Conservation (phyloP, 2,888 invertebrate species). For the Pollenia griseotomentosa region DNA sequence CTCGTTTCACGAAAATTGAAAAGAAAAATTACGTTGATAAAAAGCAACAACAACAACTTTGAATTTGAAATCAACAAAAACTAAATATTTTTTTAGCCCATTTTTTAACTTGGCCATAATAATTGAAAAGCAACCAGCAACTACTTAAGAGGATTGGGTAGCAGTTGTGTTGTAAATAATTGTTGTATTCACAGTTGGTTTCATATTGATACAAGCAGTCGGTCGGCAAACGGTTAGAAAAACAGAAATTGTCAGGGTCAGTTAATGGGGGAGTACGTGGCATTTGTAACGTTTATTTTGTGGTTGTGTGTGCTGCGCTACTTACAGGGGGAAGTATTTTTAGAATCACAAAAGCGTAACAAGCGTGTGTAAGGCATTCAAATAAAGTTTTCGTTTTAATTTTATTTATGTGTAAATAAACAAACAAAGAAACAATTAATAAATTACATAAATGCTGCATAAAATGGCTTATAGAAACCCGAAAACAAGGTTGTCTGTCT, state of each 20-base stretch:
- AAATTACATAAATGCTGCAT: slow-evolving; percentile 14
- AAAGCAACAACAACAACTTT: neutral
- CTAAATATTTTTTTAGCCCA: slow-evolving; percentile 1
- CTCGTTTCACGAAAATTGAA: neutral
- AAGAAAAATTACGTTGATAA: neutral
- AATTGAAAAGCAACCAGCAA: neutral
- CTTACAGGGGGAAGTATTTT: slow-evolving; percentile 27
- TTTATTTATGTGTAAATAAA: neutral
- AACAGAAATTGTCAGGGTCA: slow-evolving; percentile 59
- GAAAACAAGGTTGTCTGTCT: neutral
- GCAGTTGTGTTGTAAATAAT: neutral
- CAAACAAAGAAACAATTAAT: neutral
- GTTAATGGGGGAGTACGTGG: slow-evolving; percentile 23
- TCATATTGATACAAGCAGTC: neutral
- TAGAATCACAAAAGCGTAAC: slow-evolving; percentile 65
- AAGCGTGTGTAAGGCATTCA: slow-evolving; percentile 45
- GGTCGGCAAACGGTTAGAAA: neutral
- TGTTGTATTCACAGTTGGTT: slow-evolving; percentile 1
- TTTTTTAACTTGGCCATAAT: neutral
- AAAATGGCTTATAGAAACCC: slow-evolving; percentile 6
- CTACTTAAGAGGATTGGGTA: neutral
- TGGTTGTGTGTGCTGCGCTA: neutral
- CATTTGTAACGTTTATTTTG: slow-evolving; percentile 7
- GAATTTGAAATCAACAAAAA: neutral
- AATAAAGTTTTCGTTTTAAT: slow-evolving; percentile 51